Percentiles rank a stretch among this genome's conserved stretches.
phyloP scores from a whole-genome alignment of 2,888 invertebrate genomes.

The Siphonodentalium dalli region DNA sequence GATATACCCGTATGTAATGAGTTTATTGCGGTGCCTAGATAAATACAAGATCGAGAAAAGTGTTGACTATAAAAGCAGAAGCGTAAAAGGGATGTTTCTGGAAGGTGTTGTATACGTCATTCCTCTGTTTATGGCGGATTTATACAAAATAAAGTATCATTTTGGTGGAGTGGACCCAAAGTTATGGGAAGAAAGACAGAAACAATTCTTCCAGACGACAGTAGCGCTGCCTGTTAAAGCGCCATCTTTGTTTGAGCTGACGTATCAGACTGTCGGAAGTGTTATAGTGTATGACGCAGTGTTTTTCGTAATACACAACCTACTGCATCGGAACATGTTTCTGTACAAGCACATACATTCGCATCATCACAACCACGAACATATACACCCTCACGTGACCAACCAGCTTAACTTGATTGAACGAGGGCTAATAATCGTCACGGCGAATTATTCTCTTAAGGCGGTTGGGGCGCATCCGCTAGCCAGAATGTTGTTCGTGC shows the following conservation, averaged over 20 bases:
- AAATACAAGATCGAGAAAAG: slow-evolving; percentile 42
- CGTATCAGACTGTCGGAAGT: slow-evolving; percentile 38
- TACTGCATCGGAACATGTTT: slow-evolving; percentile 43
- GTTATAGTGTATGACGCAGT: slow-evolving; percentile 48
- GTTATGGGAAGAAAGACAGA: slow-evolving; percentile 33
- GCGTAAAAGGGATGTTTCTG: slow-evolving; percentile 18
- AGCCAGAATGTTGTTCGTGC: slow-evolving; percentile 50
- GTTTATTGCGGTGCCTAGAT: slow-evolving; percentile 36
- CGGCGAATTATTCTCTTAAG: slow-evolving; percentile 52
- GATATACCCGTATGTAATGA: slow-evolving; percentile 36
- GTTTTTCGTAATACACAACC: slow-evolving; percentile 47
- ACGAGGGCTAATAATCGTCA: slow-evolving; percentile 41
- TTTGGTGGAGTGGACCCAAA: slow-evolving; percentile 43
- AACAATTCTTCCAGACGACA: slow-evolving; percentile 43
- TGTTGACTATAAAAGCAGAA: slow-evolving; percentile 35
- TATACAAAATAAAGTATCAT: slow-evolving; percentile 49
- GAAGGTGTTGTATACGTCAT: slow-evolving; percentile 40
- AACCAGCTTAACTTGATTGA: slow-evolving; percentile 51
- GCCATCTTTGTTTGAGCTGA: slow-evolving; percentile 35
- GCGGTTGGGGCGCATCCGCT: slow-evolving; percentile 47
- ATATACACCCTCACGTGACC: slow-evolving; percentile 49
- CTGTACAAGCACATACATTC: slow-evolving; percentile 51
- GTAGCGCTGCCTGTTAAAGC: slow-evolving; percentile 41
- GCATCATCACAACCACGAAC: slow-evolving; percentile 51
- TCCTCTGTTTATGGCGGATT: slow-evolving; percentile 48